Base-by-base conservation (phyloP, 2,113 vertebrate genomes). In the Tyrannus savana region DNA sequence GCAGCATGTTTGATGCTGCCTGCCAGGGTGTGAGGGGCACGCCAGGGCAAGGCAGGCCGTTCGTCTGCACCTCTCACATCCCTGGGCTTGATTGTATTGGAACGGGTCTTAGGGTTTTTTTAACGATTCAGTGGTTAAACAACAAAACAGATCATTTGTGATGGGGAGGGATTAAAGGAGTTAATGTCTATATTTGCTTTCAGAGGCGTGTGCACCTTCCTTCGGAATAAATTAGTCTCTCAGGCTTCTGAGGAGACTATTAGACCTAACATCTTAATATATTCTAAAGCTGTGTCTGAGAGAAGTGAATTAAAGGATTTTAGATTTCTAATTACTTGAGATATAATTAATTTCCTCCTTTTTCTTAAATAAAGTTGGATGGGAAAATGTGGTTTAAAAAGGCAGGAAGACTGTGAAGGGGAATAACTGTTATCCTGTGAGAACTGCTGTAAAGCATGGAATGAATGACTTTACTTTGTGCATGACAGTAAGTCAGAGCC, bases 261-360 rank as follows among this genome's bases (percentile, higher is more conserved):
- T 95, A 97, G 82, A 63, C 59, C 79, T 86, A 86, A 91, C 82
- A 63, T 93, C 83, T 91, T 95, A 96, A 95, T 93, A 93, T 96
- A 95, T 95, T 95, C 94, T 59, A 81, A 93, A 93, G 60, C 91
- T 91, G 35, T 64, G 89, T 94, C 89, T 93, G 84, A 94, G 87
- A 81, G 86, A 87, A 92, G 68, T 87, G 86, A 95, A 92, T 97
- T 91, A 96, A 96, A 95, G 91, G 88, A 93, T 90, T 96, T 96
- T 53, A 95, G 77, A 94, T 95, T 91, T 96, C 67, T 95, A 90
- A 90, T 94, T 95, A 77, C 79, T 93, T 86, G 66, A 91, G 86
- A 87, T 95, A 79, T 95, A 95, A 95, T 96, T 96, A 95, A 93
- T 96, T 91, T 91, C 73, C 50, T 90, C 19, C 19, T 89, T 89